Evolutionary conservation across 2,888 invertebrate genomes (phyloP).

Genomic region (Willowsia nigromaculata): DNA sequence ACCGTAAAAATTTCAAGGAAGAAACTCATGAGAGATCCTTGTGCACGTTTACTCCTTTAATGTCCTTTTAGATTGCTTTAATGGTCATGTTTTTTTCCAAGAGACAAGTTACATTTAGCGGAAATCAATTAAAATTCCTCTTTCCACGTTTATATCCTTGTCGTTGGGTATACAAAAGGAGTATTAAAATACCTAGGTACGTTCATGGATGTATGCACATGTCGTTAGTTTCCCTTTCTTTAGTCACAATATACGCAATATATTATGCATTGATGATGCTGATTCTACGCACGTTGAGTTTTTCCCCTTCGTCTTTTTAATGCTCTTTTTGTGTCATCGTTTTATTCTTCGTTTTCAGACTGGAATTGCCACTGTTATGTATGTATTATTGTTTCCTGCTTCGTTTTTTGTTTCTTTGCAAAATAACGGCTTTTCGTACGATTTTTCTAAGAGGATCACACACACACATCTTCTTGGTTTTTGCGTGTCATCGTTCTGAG

Average conservation of each 20-base stretch:
- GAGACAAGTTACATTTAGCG: conserved; percentile 67
- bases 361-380: neutral
- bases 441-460: neutral
- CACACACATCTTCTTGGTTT: no score
- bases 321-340: neutral
- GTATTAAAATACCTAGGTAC: neutral
- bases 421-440: no score
- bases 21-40: neutral
- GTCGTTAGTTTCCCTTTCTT: neutral
- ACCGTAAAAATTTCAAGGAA: neutral
- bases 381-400: neutral
- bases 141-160: conserved; percentile 8
- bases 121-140: conserved; percentile 74
- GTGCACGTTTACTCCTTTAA: conserved; percentile 48
- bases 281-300: neutral
- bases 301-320: neutral
- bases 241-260: neutral
- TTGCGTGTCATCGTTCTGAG: no score
- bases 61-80: conserved; percentile 36
- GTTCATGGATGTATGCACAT: neutral
- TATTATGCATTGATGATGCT: neutral
- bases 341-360: neutral
- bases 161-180: neutral
- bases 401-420: neutral
- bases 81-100: conserved; percentile 42